Percentiles rank a stretch among this genome's conserved stretches.
Conservation (phyloP, 2,888 invertebrate species). For the Chymomyza caudatula region DNA sequence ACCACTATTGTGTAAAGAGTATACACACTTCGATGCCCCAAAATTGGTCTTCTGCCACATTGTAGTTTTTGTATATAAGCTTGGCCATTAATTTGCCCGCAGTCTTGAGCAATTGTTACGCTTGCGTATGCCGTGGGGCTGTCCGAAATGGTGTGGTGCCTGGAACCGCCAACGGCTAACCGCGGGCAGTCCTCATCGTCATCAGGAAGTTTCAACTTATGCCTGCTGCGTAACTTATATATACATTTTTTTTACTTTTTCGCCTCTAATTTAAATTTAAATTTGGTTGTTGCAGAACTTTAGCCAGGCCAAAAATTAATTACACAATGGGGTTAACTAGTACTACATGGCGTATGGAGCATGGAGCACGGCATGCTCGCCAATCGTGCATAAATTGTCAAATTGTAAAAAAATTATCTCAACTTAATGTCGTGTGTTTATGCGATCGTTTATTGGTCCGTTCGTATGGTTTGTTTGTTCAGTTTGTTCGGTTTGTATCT, state of each 20-base stretch:
- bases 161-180: background rate
- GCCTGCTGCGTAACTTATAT: constrained; percentile 55
- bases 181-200: constrained; percentile 38
- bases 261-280: background rate
- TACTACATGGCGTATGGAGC: background rate
- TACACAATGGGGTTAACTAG: constrained; percentile 52
- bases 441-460: constrained; percentile 4
- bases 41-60: background rate
- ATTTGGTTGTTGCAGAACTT: background rate
- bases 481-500: constrained; percentile 7
- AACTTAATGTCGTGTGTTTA: constrained; percentile 54
- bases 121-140: constrained; percentile 12
- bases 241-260: constrained; percentile 11
- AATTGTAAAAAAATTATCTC: constrained; percentile 73
- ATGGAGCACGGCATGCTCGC: constrained; percentile 18
- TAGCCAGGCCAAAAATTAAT: constrained; percentile 58
- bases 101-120: constrained; percentile 47
- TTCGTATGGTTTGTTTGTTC: constrained; percentile 17
- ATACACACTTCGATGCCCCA: background rate
- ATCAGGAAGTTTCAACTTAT: constrained; percentile 46
- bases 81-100: constrained; percentile 46
- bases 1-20: too few relatives aligned
- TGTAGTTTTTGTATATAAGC: background rate
- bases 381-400: constrained; percentile 73
- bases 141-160: background rate